These are phyloP conservation scores for Phainopepla nitens DNA, from an alignment of 2,113 vertebrate genomes.

Conservation along the genomic window DNA sequence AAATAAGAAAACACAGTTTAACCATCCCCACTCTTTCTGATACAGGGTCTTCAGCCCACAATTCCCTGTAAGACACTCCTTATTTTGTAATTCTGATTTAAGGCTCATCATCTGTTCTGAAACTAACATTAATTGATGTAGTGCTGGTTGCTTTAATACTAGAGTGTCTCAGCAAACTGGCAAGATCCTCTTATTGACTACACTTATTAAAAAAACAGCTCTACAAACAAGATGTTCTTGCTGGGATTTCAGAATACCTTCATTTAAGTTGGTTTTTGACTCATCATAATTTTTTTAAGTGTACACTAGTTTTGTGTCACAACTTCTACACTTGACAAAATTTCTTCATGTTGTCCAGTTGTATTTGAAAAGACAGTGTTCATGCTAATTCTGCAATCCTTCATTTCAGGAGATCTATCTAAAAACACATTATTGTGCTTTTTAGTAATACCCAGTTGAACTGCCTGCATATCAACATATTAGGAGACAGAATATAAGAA, in stretches of 20 bases:
- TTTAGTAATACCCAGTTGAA: neutral
- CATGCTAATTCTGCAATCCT: neutral
- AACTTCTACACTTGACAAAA: neutral
- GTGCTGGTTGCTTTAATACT: neutral
- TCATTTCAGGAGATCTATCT: neutral
- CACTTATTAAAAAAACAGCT: neutral
- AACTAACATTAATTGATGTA: neutral
- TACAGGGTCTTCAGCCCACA: neutral
- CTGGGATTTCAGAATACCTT: neutral
- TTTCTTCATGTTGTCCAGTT: neutral
- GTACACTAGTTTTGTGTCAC: neutral
- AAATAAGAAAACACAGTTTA: neutral
- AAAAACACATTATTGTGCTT: neutral
- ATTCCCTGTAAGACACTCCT: neutral
- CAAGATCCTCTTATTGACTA: neutral
- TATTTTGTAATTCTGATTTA: neutral
- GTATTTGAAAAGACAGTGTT: neutral
- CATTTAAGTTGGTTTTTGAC: neutral
- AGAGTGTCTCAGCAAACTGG: neutral
- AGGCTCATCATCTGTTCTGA: neutral
- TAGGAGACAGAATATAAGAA: neutral
- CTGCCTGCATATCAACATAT: neutral
- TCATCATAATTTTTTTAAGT: neutral
- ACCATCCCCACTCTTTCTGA: neutral
- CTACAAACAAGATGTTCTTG: neutral